These are phyloP conservation scores for Ectropis grisescens DNA, from an alignment of 1,140 invertebrate species.

Conservation along the genomic window DNA sequence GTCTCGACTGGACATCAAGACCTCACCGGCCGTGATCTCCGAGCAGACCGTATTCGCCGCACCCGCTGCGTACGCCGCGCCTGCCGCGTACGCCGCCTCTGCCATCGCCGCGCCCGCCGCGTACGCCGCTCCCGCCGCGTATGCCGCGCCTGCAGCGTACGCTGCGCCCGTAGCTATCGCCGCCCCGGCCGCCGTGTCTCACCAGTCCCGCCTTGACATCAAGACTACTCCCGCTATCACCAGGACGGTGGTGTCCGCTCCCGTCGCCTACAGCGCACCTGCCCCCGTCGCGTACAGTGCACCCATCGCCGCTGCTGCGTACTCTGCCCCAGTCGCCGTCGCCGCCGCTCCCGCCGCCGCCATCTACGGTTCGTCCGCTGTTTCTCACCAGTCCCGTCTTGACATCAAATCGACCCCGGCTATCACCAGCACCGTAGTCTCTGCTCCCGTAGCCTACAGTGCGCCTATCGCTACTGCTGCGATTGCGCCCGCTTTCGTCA, in stretches of 20 bases:
- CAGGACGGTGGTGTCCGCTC: conserved; percentile 20
- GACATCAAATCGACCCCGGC: conserved; percentile 52
- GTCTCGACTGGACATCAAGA: conserved; percentile 31
- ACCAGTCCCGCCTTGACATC: conserved; percentile 44
- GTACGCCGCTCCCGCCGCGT: conserved; percentile 14
- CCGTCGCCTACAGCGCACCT: conserved; percentile 24
- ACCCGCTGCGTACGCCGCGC: conserved; percentile 16
- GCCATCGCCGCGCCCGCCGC: conserved; percentile 11
- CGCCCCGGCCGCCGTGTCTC: conserved; percentile 36
- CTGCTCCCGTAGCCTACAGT: conserved; percentile 27
- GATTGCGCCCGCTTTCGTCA: conserved; percentile 9
- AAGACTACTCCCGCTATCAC: conserved; percentile 40
- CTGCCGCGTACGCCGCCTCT: conserved; percentile 9
- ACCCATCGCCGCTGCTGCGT: conserved; percentile 24
- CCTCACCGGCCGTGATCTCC: conserved; percentile 26
- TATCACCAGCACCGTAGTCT: conserved; percentile 26
- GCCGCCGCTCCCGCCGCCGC: conserved; percentile 6
- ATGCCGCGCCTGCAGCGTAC: conserved; percentile 16
- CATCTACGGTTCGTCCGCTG: conserved; percentile 18
- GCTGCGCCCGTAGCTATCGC: conserved; percentile 23
- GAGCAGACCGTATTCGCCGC: conserved; percentile 11
- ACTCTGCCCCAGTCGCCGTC: conserved; percentile 20
- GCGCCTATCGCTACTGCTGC: conserved; percentile 17
- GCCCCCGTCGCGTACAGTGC: conserved; percentile 22
- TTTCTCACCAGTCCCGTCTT: conserved; percentile 37